Evolutionary conservation across 2,888 invertebrate genomes (phyloP).

Genomic region (Orthosia cruda): DNA sequence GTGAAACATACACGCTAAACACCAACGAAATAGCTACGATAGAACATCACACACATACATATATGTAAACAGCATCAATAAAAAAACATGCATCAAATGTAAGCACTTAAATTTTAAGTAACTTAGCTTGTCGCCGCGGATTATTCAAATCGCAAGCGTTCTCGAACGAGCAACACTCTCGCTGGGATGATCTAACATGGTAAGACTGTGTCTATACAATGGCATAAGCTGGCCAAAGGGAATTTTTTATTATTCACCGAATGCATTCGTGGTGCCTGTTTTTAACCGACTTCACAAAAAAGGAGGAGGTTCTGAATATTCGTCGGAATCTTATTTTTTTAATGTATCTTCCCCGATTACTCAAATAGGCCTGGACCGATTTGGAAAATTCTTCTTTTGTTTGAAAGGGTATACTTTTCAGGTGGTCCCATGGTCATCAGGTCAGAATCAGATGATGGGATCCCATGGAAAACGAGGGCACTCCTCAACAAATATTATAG

Average conservation of each 20-base stretch:
- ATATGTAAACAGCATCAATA: not conserved
- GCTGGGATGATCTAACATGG: slow-evolving; percentile 4
- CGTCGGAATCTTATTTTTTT: no score
- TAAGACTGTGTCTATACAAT: slow-evolving; percentile 11
- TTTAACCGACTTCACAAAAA: no score
- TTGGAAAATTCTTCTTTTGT: no score
- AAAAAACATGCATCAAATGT: slow-evolving; percentile 21
- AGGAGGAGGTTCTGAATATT: no score
- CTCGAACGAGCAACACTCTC: slow-evolving; percentile 40
- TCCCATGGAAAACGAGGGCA: no score
- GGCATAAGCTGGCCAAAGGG: slow-evolving; percentile 20
- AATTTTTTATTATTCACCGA: not conserved
- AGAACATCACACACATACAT: not conserved
- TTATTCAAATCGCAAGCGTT: slow-evolving; percentile 61
- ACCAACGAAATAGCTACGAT: not conserved
- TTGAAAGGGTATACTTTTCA: no score
- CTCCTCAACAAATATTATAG: no score
- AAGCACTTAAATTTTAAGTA: slow-evolving; percentile 60
- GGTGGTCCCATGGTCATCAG: no score
- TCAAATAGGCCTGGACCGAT: no score
- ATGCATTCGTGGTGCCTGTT: not conserved
- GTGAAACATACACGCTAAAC: not conserved
- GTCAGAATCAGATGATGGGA: no score
- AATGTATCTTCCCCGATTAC: no score
- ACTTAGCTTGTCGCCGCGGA: slow-evolving; percentile 60